Conservation (phyloP, 2,888 invertebrate genomes). For the Meta bourneti region DNA sequence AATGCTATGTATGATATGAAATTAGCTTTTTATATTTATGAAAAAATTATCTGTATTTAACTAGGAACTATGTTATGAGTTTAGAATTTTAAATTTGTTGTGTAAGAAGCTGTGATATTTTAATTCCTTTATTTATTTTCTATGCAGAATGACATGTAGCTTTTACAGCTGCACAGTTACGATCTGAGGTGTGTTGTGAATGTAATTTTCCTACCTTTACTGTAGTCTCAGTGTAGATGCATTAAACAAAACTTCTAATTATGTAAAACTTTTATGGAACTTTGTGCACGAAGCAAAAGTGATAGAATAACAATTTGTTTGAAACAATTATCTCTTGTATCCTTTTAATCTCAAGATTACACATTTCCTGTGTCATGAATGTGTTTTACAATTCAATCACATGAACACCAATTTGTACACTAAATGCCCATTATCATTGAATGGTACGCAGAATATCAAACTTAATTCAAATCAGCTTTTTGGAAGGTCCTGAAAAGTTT, state of each 20-base stretch:
- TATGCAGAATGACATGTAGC: slow-evolving; percentile 73
- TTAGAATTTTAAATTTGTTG: slow-evolving; percentile 77
- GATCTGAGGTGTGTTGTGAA: slow-evolving; percentile 74
- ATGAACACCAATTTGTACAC: no score
- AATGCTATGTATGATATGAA: slow-evolving; percentile 66
- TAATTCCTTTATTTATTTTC: slow-evolving; percentile 75
- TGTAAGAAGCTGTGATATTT: slow-evolving; percentile 77
- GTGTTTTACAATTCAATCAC: no score
- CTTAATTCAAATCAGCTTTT: no score
- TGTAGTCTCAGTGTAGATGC: slow-evolving; percentile 67
- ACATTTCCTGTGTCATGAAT: no score
- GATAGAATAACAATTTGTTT: slow-evolving; percentile 72
- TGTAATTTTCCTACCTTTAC: slow-evolving; percentile 75
- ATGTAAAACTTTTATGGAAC: slow-evolving; percentile 62
- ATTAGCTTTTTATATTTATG: slow-evolving; percentile 76
- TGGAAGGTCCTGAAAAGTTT: no score
- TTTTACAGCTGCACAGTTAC: slow-evolving; percentile 63
- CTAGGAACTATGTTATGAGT: slow-evolving; percentile 76
- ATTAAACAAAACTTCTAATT: slow-evolving; percentile 50
- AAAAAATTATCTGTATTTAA: slow-evolving; percentile 73
- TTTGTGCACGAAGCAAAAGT: slow-evolving; percentile 66
- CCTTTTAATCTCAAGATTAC: neutral
- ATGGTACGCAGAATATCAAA: no score
- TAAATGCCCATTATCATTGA: no score
- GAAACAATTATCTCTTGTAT: slow-evolving; percentile 35